A percentile compares a stretch with the other conserved stretches of the same genome.
phyloP scores from a whole-genome alignment of 2,888 invertebrate species.

The Neoscelio sp. region DNA sequence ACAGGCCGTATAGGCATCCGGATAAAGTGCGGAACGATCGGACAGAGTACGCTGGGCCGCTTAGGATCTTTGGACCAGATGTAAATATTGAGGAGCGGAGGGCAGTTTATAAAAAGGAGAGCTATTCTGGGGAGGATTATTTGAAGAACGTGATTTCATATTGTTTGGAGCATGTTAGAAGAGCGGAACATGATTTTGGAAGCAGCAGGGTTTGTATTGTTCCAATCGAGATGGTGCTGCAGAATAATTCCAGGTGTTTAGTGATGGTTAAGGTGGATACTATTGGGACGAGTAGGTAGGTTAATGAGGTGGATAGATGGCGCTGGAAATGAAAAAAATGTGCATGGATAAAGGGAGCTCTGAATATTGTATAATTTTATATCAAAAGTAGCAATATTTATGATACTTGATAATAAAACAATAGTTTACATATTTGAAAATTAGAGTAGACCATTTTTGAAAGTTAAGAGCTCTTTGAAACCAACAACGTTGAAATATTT shows the following conservation, averaged over 20 bases:
- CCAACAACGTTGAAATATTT: no score
- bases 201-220: constrained; percentile 86
- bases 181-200: constrained; percentile 87
- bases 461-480: no score
- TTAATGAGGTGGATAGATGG: constrained; percentile 27
- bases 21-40: constrained; percentile 77
- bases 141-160: constrained; percentile 77
- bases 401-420: no score
- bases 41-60: constrained; percentile 76
- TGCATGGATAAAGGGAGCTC: constrained; percentile 8
- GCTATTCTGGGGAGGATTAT: constrained; percentile 75
- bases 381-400: no score
- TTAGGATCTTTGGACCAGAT: constrained; percentile 82
- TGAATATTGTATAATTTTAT: no score
- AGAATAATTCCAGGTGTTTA: constrained; percentile 86
- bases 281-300: constrained; percentile 85
- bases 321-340: constrained; percentile 15
- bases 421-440: no score
- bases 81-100: constrained; percentile 81
- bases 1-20: constrained; percentile 84
- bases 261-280: constrained; percentile 87
- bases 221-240: constrained; percentile 87
- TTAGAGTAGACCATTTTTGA: no score
- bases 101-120: constrained; percentile 67
- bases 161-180: constrained; percentile 73